Conservation (phyloP, 2,797 vertebrate species). For the Prionace glauca region DNA sequence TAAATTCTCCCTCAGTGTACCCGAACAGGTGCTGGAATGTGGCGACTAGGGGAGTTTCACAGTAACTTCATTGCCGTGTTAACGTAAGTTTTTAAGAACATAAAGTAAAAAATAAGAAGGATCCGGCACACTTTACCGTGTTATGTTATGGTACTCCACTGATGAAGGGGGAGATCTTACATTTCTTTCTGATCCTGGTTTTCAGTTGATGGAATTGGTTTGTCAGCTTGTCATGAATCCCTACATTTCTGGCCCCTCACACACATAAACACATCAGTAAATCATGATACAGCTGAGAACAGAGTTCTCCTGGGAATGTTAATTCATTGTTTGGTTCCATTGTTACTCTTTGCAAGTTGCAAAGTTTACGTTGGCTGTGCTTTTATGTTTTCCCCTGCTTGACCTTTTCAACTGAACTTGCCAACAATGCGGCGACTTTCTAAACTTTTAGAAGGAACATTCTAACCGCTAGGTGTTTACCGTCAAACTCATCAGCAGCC, state of each 20-base stretch:
- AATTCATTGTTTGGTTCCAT: slow-evolving; percentile 1
- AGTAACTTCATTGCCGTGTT: no score
- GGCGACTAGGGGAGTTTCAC: no score
- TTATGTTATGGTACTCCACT: not conserved
- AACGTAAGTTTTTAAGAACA: not conserved
- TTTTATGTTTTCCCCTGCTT: not conserved
- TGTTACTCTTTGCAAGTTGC: not conserved
- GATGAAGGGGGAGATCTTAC: not conserved
- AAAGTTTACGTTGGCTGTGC: not conserved
- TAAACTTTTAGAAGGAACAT: not conserved
- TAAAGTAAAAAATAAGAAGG: not conserved
- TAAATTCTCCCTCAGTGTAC: no score
- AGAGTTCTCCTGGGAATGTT: not conserved
- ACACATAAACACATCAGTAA: not conserved
- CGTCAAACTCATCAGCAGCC: not conserved
- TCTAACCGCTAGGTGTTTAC: not conserved
- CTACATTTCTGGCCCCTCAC: not conserved
- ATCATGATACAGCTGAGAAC: not conserved
- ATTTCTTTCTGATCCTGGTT: not conserved
- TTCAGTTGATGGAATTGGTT: not conserved
- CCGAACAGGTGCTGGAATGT: no score
- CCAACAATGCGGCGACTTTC: not conserved
- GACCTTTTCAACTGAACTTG: not conserved
- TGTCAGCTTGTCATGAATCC: not conserved
- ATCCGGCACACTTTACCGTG: not conserved